These are phyloP conservation scores for Diadophis punctatus DNA, from an alignment of 2,113 vertebrate species.

Conservation along the genomic window DNA sequence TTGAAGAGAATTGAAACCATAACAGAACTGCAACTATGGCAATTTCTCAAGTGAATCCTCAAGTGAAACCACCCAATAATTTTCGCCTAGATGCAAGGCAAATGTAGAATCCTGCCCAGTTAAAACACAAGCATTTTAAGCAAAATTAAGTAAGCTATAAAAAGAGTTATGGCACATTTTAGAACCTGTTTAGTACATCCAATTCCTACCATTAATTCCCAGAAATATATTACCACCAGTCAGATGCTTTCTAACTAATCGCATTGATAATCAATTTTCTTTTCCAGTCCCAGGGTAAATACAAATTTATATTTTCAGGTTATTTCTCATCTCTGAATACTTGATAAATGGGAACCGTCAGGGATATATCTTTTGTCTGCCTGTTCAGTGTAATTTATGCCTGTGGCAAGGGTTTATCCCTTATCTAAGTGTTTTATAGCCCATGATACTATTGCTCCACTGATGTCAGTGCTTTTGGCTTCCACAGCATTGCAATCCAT, in stretches of 20 bases:
- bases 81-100: background rate
- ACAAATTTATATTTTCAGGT: background rate
- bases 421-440: constrained; percentile 2
- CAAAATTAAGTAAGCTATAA: background rate
- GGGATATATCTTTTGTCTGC: background rate
- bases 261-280: background rate
- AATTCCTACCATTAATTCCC: background rate
- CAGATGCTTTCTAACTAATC: background rate
- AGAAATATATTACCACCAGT: background rate
- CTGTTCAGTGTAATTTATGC: background rate
- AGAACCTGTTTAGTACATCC: background rate
- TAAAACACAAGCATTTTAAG: background rate
- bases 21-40: background rate
- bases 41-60: background rate
- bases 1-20: background rate
- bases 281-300: background rate
- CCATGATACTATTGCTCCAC: background rate
- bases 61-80: background rate
- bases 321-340: background rate
- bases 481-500: background rate
- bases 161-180: background rate
- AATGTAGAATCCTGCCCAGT: background rate
- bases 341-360: background rate
- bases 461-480: background rate
- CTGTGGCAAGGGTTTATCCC: background rate